Base-by-base conservation (phyloP, 2,797 vertebrate species). In the Sebastes umbrosus region DNA sequence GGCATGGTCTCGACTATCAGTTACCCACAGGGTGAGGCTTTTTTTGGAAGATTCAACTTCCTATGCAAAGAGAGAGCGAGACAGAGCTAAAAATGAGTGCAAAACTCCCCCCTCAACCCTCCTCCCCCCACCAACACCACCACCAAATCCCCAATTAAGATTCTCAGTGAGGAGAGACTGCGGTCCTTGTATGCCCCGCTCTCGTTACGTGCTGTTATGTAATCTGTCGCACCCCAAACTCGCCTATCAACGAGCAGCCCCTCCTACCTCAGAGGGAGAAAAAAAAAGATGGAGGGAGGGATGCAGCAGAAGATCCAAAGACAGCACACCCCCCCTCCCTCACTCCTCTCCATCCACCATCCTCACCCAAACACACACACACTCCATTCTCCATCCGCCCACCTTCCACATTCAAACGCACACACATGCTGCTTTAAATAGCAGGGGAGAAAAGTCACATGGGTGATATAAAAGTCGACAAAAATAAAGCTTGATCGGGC, bases 161-260 rank as follows among this genome's bases (percentile, higher is more conserved):
- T 88, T 89, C 85, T 92, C 77, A 46, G 84, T 80, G 80, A 88
- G 84, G 83, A 91, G 85, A 91, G 72, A 89, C 90, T 91, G 90
- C 80, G 71, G 90, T 88, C 90, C 80, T 93, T 65, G 87, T 81
- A 78, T 92, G 87, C 85, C 86, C 91, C 69, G 68, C 88, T 84
- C 88, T 83, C 22, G 36, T 88, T 89, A 90, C 75, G 25, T 79
- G 75, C 84, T 1, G 72, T 93, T 94, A 95, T 93, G 88, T 93
- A 95, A 94, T 95, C 90, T 93, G 93, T 95, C 89, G 90, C 93
- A 94, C 89, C 87, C 87, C 70, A 88, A 88, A 83, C 88, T 85
- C 79, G 59, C 84, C 92, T 87, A 88, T 89, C 88, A 90, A 87
- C 80, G 57, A 89, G 80, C 72, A 86, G 85, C 79, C 83, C 88